Evolutionary conservation across 2,113 vertebrate genomes (phyloP).

Genomic region (Hippocampus mohnikei): DNA sequence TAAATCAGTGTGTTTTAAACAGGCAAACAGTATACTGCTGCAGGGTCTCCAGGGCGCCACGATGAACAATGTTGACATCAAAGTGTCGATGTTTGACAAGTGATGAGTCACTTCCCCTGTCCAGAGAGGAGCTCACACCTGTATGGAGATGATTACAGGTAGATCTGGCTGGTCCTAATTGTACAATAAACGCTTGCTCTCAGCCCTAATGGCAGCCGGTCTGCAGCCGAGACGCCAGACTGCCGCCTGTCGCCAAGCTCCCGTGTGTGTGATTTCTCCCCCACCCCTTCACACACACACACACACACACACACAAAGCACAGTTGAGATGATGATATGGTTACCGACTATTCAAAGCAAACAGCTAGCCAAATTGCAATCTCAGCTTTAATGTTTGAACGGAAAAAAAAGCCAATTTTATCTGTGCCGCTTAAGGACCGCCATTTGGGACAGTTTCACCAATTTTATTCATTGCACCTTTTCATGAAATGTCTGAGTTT

Average conservation of each 20-base stretch:
- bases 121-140: constrained; percentile 84
- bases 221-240: constrained; percentile 86
- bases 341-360: constrained; percentile 83
- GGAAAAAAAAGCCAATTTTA: constrained; percentile 65
- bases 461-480: constrained; percentile 22
- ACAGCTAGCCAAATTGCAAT: constrained; percentile 79
- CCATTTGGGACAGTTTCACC: constrained; percentile 45
- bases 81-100: constrained; percentile 79
- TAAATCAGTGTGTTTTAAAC: constrained; percentile 75
- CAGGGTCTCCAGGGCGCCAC: constrained; percentile 66
- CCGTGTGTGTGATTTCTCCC: constrained; percentile 54
- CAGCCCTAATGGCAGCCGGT: constrained; percentile 87
- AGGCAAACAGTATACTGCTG: constrained; percentile 58
- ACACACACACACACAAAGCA: constrained; percentile 62
- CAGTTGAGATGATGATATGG: constrained; percentile 84
- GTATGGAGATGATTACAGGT: constrained; percentile 93
- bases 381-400: constrained; percentile 77
- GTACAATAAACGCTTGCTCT: constrained; percentile 90
- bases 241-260: constrained; percentile 86
- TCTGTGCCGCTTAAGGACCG: constrained; percentile 43
- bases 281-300: constrained; percentile 47
- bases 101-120: constrained; percentile 83
- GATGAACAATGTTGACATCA: constrained; percentile 72
- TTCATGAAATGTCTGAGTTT: constrained; percentile 26
- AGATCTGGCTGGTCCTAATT: constrained; percentile 88